These are phyloP conservation scores for Bombus cullumanus DNA, from an alignment of 1,140 invertebrate species.

Conservation along the genomic window DNA sequence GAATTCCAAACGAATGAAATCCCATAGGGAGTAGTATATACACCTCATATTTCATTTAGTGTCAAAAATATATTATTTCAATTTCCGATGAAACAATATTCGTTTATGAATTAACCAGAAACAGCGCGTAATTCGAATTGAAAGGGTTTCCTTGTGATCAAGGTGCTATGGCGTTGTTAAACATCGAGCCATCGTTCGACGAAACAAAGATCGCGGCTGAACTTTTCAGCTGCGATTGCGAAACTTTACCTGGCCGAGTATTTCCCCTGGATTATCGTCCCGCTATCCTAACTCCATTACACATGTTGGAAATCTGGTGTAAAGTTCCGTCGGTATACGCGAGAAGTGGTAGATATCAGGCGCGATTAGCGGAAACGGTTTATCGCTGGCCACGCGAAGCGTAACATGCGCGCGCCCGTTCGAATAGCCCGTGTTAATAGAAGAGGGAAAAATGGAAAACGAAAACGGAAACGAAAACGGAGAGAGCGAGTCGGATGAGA, in stretches of 20 bases:
- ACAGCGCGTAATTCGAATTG: background rate
- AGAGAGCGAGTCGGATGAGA: background rate
- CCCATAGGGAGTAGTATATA: no score
- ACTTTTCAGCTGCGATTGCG: slow-evolving; percentile 31
- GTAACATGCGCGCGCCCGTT: background rate
- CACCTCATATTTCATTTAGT: no score
- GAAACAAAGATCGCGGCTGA: background rate
- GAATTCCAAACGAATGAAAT: no score
- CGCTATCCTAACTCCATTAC: background rate
- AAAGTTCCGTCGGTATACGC: slow-evolving; percentile 34
- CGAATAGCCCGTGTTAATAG: background rate
- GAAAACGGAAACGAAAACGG: background rate
- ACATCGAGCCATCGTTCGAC: background rate
- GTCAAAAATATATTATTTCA: background rate
- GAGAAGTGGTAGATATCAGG: slow-evolving; percentile 41
- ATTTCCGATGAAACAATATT: background rate
- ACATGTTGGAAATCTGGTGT: slow-evolving; percentile 6
- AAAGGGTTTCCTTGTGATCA: background rate
- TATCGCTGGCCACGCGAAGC: slow-evolving; percentile 42
- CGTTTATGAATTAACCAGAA: background rate
- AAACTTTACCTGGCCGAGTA: background rate
- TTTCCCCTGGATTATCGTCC: background rate
- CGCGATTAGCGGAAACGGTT: slow-evolving; percentile 66
- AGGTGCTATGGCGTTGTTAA: no score
- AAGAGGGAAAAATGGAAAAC: background rate